Evolutionary conservation across 2,888 invertebrate genomes (phyloP), one percentile per base, ranked within the genome.

Genomic region (Pandemis heparana): DNA sequence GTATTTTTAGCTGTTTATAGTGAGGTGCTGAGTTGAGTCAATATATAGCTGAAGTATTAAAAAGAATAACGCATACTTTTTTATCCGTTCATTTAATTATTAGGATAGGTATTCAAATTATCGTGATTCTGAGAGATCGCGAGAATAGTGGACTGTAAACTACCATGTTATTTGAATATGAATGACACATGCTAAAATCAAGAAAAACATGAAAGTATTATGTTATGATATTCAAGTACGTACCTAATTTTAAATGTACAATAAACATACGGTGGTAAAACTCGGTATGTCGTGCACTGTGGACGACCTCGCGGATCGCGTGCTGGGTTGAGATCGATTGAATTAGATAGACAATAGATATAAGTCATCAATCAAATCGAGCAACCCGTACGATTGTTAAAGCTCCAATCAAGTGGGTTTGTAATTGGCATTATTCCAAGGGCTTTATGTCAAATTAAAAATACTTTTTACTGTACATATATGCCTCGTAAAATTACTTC

Each of bases 321-420:
- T 91, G 90, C 76, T 70, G 67, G 77, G 70, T 84, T 79, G 82
- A 85, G 85, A 85, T 80, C 87, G 86, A 87, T 89, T 89, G 87
- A 90, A 89, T 89, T 87, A 89, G 85, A 89, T 87, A 85, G 87
- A 86, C 87, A 87, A 87, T 85, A 87, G 86, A 85, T 85, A 86
- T 82, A 82, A 81, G 81, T 82, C 87, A 90, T 91, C 89, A 89
- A 91, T 91, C 91, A 91, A 86, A 87, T 82, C 81, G 85, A 82
- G 81, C 80, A 77, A 81, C 79, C 83, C 75, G 23, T 84, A 80
- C 82, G 82, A 86, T 83, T 83, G 83, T 82, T 80, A 77, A 80
- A 80, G 80, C 79, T 78, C 77, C 46, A 78, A 80, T 79, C 82
- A 78, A 81, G 79, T 78, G 48, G 73, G n/a, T 69, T 32, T 69